Conservation (phyloP, 2,797 vertebrate genomes). For the Diplodus sargus region DNA sequence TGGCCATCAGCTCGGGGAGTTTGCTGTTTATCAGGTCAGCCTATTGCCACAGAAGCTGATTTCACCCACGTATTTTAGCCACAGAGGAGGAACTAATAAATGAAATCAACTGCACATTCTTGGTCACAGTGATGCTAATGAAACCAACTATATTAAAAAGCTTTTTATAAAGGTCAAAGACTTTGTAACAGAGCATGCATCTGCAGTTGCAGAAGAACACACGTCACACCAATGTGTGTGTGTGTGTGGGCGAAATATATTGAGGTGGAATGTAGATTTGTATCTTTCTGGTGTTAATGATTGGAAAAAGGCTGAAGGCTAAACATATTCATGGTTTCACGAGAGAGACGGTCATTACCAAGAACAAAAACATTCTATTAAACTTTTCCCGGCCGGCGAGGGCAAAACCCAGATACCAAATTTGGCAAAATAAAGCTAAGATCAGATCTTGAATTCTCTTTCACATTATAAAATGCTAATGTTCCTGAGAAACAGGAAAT, state of each 20-base stretch:
- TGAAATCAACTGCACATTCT: slow-evolving; percentile 31
- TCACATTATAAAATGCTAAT: no score
- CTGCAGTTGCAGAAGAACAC: neutral
- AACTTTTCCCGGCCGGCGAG: neutral
- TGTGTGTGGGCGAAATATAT: neutral
- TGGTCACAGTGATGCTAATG: neutral
- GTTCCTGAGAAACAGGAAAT: no score
- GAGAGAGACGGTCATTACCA: neutral
- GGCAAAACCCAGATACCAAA: neutral
- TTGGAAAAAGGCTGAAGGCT: neutral
- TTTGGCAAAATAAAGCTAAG: neutral
- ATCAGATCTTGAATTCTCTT: no score
- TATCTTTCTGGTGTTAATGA: neutral
- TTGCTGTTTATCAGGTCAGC: slow-evolving; percentile 7
- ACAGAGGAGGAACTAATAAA: slow-evolving; percentile 16
- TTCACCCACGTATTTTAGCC: neutral
- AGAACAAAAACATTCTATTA: neutral
- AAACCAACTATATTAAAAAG: slow-evolving; percentile 4
- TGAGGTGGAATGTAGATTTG: neutral
- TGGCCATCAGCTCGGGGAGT: slow-evolving; percentile 12
- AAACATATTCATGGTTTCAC: neutral
- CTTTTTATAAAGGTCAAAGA: slow-evolving; percentile 23
- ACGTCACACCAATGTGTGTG: neutral
- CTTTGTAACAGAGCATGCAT: neutral
- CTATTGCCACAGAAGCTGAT: neutral